Evolutionary conservation across 2,888 invertebrate species (phyloP), one percentile per base, ranked within the genome.

Genomic region (Eilema sororculum): DNA sequence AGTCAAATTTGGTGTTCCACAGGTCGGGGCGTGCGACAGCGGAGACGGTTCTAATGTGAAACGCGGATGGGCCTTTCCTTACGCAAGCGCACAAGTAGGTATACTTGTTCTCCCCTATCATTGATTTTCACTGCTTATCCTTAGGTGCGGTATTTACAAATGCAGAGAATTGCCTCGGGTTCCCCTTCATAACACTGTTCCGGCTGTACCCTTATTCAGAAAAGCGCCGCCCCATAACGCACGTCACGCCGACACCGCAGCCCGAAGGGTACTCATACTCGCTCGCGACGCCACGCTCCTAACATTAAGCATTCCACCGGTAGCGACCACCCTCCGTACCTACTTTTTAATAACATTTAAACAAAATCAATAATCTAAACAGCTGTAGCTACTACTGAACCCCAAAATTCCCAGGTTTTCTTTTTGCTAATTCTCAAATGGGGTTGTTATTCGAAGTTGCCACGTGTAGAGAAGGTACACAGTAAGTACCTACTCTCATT

Each of bases 121-220:
- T 95, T 91, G 95, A 95, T 95, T 93, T 93, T 91, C 89, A 83
- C 93, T 89, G 88, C 86, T 87, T 81, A 79, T 86, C 87, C 87
- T 89, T 82, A 90, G 89, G 89, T 90, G 87, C 90, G 89, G 88
- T 92, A 90, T 91, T 92, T 91, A 90, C 90, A 92, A 93, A 91
- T 93, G 91, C 92, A 91, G 90, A 90, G 89, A 89, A 89, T 85
- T 85, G 86, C 84, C 84, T 84, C 80, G 84, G 82, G 79, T 85
- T 87, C 89, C 91, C 90, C 89, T 89, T 89, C 86, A 87, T 87
- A 87, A 90, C 84, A 89, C 87, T 87, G 89, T 91, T 89, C 85
- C 52, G 52, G 52, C 52, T 52, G 52, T 52, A 52, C 52, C 87
- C 84, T 83, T 86, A 87, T 86, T 87, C 79, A 69, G 78, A 86